Conservation (phyloP, 1,140 invertebrate species). For the Saccostrea cuccullata region DNA sequence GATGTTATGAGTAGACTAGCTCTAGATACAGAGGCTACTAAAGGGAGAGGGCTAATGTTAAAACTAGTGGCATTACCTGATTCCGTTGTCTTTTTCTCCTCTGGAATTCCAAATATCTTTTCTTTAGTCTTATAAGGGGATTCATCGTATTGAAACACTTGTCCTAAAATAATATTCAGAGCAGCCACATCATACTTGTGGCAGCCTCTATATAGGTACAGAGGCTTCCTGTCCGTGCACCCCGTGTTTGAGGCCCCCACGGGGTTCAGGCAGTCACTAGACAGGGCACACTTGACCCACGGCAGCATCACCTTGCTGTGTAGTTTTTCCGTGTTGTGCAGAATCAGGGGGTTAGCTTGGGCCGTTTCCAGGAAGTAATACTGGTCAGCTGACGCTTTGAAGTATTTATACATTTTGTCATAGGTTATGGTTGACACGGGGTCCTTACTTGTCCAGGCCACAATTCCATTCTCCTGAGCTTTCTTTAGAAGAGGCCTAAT, state of each 20-base stretch:
- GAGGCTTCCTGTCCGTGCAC: constrained; percentile 90
- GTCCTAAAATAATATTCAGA: constrained; percentile 91
- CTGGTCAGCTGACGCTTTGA: constrained; percentile 86
- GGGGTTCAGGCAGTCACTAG: constrained; percentile 92
- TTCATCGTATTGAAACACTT: constrained; percentile 83
- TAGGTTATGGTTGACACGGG: constrained; percentile 94
- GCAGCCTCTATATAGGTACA: constrained; percentile 94
- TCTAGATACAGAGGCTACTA: background rate
- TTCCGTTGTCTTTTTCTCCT: background rate
- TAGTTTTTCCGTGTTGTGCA: constrained; percentile 85
- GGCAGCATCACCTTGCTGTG: constrained; percentile 90
- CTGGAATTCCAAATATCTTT: constrained; percentile 64
- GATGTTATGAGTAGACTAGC: background rate
- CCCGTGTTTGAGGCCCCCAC: constrained; percentile 84
- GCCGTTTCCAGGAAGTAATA: constrained; percentile 89
- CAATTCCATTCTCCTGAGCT: constrained; percentile 82
- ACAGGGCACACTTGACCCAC: constrained; percentile 94
- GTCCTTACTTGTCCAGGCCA: constrained; percentile 85
- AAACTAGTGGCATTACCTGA: background rate
- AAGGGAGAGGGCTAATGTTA: background rate
- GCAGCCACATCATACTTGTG: constrained; percentile 94
- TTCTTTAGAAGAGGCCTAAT: constrained; percentile 72
- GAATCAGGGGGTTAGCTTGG: constrained; percentile 85
- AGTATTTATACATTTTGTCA: constrained; percentile 95
- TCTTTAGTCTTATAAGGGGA: constrained; percentile 58